These are phyloP conservation scores for Urophycis tenuis DNA, from an alignment of 2,797 vertebrate species.

Conservation along the genomic window DNA sequence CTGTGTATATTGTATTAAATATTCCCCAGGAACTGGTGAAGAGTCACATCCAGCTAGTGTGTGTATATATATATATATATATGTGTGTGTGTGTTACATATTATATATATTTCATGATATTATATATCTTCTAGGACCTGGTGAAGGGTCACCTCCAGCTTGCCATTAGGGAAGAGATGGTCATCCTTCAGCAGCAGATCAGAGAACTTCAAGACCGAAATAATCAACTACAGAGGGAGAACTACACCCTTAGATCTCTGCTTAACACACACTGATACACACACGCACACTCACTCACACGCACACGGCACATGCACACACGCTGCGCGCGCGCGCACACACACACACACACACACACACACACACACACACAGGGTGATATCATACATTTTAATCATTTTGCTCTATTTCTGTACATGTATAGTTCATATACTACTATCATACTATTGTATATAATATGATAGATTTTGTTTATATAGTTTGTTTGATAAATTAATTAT, in stretches of 20 bases:
- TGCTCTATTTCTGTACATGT: too few species aligned
- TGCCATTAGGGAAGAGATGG: slow-evolving; percentile 79
- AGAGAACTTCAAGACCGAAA: slow-evolving; percentile 76
- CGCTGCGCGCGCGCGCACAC: too few species aligned
- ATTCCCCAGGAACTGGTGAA: too few species aligned
- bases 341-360: too few species aligned
- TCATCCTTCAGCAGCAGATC: slow-evolving; percentile 77
- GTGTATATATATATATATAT: not conserved
- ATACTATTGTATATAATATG: not conserved
- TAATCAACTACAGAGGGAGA: slow-evolving; percentile 75
- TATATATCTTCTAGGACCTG: slow-evolving; percentile 68
- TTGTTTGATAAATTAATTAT: not conserved
- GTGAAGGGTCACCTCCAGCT: slow-evolving; percentile 82
- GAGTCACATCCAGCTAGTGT: too few species aligned
- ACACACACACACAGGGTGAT: slow-evolving; percentile 10
- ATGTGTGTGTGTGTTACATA: slow-evolving; percentile 14
- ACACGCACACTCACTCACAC: not conserved
- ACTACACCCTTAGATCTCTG: slow-evolving; percentile 70
- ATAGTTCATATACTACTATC: too few species aligned
- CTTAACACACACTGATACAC: slow-evolving; percentile 38
- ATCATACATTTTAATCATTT: too few species aligned
- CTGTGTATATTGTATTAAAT: too few species aligned
- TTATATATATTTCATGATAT: slow-evolving; percentile 27
- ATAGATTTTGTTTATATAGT: not conserved
- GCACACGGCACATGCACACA: too few species aligned